Evolutionary conservation across 92 coral and sea anemone genomes (phyloP).

Genomic region (Isaurus tuberculatus): DNA sequence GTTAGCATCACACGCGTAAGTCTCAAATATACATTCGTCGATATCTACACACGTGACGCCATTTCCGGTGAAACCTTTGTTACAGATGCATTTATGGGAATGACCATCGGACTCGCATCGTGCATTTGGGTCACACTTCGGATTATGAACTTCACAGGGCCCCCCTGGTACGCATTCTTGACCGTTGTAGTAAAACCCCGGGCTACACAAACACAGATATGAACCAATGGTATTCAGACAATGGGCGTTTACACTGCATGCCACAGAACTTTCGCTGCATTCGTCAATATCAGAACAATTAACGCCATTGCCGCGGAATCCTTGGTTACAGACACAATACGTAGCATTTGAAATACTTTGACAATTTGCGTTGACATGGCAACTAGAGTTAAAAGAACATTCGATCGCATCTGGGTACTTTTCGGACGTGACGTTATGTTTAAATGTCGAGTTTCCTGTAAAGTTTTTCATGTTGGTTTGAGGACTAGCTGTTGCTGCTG

Average conservation of each 20-base stretch:
- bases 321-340: slow-evolving; percentile 6
- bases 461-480: not conserved
- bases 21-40: slow-evolving; percentile 11
- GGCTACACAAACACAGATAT: slow-evolving; percentile 16
- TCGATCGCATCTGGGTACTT: not conserved
- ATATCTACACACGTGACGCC: slow-evolving; percentile 28
- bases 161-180: slow-evolving; percentile 5
- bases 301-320: slow-evolving; percentile 20
- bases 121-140: slow-evolving; percentile 8
- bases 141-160: not conserved
- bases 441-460: not conserved
- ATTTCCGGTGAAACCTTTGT: slow-evolving; percentile 21
- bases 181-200: not conserved
- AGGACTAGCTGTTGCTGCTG: slow-evolving; percentile 1
- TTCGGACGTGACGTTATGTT: not conserved
- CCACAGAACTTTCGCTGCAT: not conserved
- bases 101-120: not conserved
- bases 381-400: not conserved
- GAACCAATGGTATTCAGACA: slow-evolving; percentile 31
- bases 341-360: not conserved
- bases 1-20: not conserved
- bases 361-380: slow-evolving; percentile 25
- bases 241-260: slow-evolving; percentile 18
- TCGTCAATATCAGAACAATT: slow-evolving; percentile 34
- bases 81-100: not conserved